These are phyloP conservation scores for Phodopus roborovskii DNA, from an alignment of 2,113 vertebrate genomes.

Conservation along the genomic window DNA sequence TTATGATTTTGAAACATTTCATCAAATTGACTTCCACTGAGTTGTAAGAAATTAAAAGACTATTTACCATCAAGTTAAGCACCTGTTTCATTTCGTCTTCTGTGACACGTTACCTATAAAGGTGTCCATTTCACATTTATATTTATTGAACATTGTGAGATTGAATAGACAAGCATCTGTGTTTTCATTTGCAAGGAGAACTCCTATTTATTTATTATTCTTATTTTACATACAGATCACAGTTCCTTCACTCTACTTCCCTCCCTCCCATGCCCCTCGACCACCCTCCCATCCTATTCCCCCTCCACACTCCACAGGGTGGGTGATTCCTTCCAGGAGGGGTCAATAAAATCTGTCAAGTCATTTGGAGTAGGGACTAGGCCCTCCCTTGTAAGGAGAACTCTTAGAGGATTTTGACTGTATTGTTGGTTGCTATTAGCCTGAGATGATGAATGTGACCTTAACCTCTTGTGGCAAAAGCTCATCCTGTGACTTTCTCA, in stretches of 20 bases:
- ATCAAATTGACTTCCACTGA: constrained; percentile 16
- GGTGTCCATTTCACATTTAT: not conserved
- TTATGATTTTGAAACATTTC: not conserved
- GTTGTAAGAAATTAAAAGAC: not conserved
- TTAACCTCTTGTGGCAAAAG: not conserved
- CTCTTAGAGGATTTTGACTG: constrained; percentile 37
- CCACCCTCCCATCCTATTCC: no score
- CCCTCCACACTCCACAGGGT: no score
- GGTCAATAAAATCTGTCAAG: no score
- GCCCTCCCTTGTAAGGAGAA: not conserved
- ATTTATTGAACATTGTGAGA: constrained; percentile 21
- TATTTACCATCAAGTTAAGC: not conserved
- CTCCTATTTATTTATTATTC: not conserved
- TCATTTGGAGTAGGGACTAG: no score
- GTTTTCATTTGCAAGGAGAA: constrained; percentile 34
- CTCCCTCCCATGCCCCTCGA: no score
- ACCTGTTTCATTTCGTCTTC: not conserved
- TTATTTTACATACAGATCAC: no score
- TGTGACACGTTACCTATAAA: not conserved
- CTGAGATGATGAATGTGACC: not conserved
- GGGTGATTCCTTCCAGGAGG: no score
- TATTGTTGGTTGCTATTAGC: not conserved
- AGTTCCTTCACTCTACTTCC: no score
- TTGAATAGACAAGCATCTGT: constrained; percentile 24
- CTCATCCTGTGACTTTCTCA: not conserved